Evolutionary conservation across 2,888 invertebrate genomes (phyloP).

Genomic region (Acholoe squamosa): DNA sequence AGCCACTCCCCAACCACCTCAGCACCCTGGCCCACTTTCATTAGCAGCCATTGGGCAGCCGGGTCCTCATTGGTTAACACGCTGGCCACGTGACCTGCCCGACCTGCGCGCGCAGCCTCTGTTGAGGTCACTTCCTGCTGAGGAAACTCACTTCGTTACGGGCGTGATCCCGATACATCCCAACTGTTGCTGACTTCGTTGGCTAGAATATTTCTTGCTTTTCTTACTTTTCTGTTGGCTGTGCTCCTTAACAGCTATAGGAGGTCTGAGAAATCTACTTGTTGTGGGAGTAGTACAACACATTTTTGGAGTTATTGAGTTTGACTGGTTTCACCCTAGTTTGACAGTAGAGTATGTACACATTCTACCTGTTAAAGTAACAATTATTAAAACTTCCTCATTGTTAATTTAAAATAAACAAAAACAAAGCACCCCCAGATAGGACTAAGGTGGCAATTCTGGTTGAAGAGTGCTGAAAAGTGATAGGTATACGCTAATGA

Average conservation of each 20-base stretch:
- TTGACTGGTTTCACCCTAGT: no score
- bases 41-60: conserved; percentile 13
- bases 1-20: background rate
- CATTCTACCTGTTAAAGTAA: no score
- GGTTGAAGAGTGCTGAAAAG: no score
- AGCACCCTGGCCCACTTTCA: background rate
- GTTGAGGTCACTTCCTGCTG: background rate
- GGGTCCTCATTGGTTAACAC: conserved; percentile 20
- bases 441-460: no score
- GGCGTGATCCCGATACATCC: conserved; percentile 22
- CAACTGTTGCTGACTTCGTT: background rate
- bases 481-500: no score
- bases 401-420: no score
- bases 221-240: background rate
- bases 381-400: no score
- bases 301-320: no score
- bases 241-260: background rate
- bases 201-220: background rate
- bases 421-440: no score
- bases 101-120: conserved; percentile 7
- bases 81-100: conserved; percentile 17
- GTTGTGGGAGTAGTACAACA: no score
- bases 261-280: no score
- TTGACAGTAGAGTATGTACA: no score
- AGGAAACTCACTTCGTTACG: conserved; percentile 23